These are phyloP conservation scores for Megalopta genalis DNA, from an alignment of 1,140 invertebrate species.

Conservation along the genomic window DNA sequence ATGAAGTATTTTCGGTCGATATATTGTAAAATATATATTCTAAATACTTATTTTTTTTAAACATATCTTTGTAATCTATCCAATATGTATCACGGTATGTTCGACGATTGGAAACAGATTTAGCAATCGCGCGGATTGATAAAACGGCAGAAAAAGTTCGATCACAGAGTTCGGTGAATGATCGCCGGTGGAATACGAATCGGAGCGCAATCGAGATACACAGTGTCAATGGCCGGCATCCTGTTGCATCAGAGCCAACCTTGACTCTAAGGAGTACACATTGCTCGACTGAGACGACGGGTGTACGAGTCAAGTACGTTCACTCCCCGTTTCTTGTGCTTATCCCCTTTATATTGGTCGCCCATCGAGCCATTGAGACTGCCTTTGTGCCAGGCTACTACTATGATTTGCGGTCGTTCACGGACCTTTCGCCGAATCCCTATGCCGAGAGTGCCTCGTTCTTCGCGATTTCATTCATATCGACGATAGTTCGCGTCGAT, in stretches of 20 bases:
- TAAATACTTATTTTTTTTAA: no score
- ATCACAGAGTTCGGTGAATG: background rate
- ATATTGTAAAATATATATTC: no score
- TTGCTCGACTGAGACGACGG: slow-evolving; percentile 51
- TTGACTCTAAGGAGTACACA: slow-evolving; percentile 75
- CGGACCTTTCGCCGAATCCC: no score
- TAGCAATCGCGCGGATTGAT: no score
- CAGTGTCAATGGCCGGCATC: slow-evolving; percentile 74
- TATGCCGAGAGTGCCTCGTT: no score
- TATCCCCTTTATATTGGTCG: slow-evolving; percentile 40
- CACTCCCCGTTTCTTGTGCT: slow-evolving; percentile 54
- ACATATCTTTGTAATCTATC: no score
- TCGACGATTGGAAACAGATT: no score
- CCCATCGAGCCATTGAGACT: slow-evolving; percentile 33
- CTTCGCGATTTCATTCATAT: no score
- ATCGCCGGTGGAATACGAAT: slow-evolving; percentile 8
- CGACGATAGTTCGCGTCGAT: no score
- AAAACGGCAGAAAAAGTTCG: background rate
- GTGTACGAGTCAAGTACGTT: slow-evolving; percentile 70
- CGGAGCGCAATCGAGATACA: slow-evolving; percentile 21
- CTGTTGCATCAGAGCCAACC: slow-evolving; percentile 77
- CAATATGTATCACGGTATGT: no score
- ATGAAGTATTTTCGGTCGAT: no score
- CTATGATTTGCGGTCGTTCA: no score
- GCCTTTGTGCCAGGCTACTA: background rate